Conservation (phyloP, 1,140 invertebrate genomes). For the Drosophila serrata region DNA sequence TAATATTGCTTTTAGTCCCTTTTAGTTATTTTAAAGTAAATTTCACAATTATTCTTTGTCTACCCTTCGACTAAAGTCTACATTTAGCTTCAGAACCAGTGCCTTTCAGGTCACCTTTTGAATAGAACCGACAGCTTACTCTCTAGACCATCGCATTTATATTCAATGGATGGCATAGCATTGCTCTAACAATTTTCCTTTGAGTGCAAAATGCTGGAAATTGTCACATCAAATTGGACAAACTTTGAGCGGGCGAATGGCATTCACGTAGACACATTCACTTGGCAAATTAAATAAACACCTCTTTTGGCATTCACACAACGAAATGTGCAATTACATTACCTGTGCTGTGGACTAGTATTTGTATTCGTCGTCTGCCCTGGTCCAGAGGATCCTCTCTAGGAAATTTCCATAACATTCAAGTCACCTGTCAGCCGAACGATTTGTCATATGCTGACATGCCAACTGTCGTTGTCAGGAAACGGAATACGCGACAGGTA, state of each 20-base stretch:
- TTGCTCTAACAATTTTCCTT: constrained; percentile 41
- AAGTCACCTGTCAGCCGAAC: constrained; percentile 56
- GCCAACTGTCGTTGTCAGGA: constrained; percentile 62
- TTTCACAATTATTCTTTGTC: background rate
- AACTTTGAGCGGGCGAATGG: constrained; percentile 40
- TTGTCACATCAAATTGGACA: constrained; percentile 70
- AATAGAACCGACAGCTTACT: constrained; percentile 13
- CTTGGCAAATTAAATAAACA: constrained; percentile 78
- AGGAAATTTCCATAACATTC: constrained; percentile 71
- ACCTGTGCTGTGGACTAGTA: constrained; percentile 31
- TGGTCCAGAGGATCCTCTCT: constrained; percentile 5
- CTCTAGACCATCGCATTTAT: constrained; percentile 36
- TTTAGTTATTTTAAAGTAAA: too few species aligned
- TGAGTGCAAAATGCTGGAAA: constrained; percentile 59
- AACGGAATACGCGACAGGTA: constrained; percentile 32
- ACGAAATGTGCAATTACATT: constrained; percentile 78
- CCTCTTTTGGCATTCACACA: constrained; percentile 72
- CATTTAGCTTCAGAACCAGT: constrained; percentile 1
- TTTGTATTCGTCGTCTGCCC: constrained; percentile 5
- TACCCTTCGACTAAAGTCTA: background rate
- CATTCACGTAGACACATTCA: constrained; percentile 51
- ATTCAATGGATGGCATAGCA: constrained; percentile 18
- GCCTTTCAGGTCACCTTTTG: constrained; percentile 33
- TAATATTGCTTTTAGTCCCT: too few species aligned
- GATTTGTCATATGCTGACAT: constrained; percentile 78